Evolutionary conservation across 1,140 invertebrate genomes (phyloP), one percentile per base, ranked within the genome.

Genomic region (Augochlora pura): DNA sequence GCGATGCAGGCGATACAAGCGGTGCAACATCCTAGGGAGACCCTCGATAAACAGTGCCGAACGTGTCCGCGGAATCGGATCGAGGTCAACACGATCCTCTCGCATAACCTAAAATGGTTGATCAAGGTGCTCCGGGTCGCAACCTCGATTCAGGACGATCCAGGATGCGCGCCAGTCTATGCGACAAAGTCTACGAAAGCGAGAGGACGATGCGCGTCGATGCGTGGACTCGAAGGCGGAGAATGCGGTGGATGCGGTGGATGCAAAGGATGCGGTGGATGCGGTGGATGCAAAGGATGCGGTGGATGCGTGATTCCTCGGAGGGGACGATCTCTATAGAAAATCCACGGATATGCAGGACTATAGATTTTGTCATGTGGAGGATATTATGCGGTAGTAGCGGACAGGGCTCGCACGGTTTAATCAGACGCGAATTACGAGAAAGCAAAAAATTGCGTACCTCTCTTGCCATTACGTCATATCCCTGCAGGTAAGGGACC

Each of bases 391-490:
- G 42, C 42, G 10, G 42, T 9, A 12, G 42, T 52, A 52, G 14
- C 14, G 12, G 49, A 16, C 49, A 52, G 49, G 49, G 49, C 49
- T 52, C 49, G 49, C 49, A 6, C 14, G 49, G 49, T 42, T 42
- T 9, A 12, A 42, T 42, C 42, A 9, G 9, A 14, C 49, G 49
- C 49, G 49, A 16, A 18, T 52, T 52, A 52, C 18, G n/a, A 57
- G 60, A 32, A 77, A 71, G 60, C 46, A 71, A 81, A 59, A 27
- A 59, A 73, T 80, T 73, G 87, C 90, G 66, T 92, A 93, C 93
- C 93, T 94, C 93, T 93, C 93, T 93, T 93, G 93, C 93, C 93
- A 93, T 94, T 93, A 94, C 92, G 93, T 93, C 93, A 94, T 94
- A 91, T 93, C 93, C 93, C 91, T 91, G 90, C 91, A 93, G 90